phyloP scores from a whole-genome alignment of 2,888 invertebrate genomes.

The Lutraria lutraria region DNA sequence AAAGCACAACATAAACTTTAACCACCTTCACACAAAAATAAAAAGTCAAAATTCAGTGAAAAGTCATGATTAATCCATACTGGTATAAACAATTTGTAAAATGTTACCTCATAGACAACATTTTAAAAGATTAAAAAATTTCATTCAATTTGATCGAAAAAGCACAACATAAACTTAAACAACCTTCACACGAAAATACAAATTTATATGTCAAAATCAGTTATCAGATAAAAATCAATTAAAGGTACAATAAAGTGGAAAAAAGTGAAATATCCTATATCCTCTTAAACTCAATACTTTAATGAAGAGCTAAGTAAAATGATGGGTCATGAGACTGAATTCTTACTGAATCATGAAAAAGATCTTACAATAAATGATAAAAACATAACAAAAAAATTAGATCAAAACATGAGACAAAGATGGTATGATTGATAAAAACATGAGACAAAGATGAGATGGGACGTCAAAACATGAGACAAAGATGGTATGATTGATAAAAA shows the following conservation, averaged over 20 bases:
- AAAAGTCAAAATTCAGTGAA: background rate
- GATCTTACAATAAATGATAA: background rate
- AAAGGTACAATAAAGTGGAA: background rate
- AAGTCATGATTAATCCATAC: background rate
- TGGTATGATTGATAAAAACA: background rate
- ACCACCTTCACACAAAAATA: background rate
- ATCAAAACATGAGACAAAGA: conserved; percentile 17
- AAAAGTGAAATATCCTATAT: background rate
- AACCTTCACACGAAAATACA: background rate
- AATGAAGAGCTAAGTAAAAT: background rate
- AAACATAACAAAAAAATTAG: no score
- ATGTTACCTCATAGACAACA: background rate
- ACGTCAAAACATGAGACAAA: conserved; percentile 18
- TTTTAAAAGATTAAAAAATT: background rate
- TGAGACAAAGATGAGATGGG: background rate
- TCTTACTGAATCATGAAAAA: background rate
- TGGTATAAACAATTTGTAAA: background rate
- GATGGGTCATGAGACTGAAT: background rate
- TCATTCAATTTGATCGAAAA: background rate
- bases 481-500: background rate
- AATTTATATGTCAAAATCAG: background rate
- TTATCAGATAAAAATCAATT: background rate
- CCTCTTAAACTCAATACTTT: background rate
- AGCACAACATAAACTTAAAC: background rate
- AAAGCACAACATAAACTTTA: background rate